Base-by-base conservation (phyloP, 2,113 vertebrate genomes). In the Irena cyanogastra region DNA sequence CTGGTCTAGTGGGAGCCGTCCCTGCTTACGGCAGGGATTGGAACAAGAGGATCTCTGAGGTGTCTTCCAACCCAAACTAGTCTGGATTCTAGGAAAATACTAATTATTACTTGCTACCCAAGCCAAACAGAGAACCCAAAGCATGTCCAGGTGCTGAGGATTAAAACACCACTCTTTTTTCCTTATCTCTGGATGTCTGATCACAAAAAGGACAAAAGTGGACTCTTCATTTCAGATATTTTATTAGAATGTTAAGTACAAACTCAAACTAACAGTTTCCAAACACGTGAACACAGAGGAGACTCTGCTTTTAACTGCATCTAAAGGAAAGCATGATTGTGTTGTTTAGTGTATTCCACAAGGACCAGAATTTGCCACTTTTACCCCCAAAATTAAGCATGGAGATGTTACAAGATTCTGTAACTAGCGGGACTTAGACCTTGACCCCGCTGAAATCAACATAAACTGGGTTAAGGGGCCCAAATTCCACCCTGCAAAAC, bases 381-480 rank as follows among this genome's bases (percentile, higher is more conserved):
- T 35, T 35, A 60, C 9, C 8, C 15, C 11, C 35, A 20, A 42
- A 90, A 54, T 44, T 50, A 63, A 75, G 11, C n/a, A 71, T 1
- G 6, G 37, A 81, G 13, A 57, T 33, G 31, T 45, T 45, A 47
- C 27, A 74, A 89, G 64, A 17, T 27, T 45, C 42, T 8, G 15
- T 37, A 64, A 53, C 3, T 27, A 75, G 42, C 1, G 1, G 20
- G 45, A 80, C 6, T 53, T 16, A 16, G 6, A 35, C 10, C 16
- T 9, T 9, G 23, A 17, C 16, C 22, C 37, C 18, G 13, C 3
- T 23, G n/a, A 70, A 53, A 61, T 23, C n/a, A n/a, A 28, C 6
- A 6, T 0, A 14, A 77, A 28, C 27, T 5, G 20, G 0, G 5
- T 20, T 14, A 23, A 19, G 1, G 5, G 12, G 6, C 9, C 3